phyloP scores from a whole-genome alignment of 2,113 vertebrate species.

The Eulacestoma nigropectus region DNA sequence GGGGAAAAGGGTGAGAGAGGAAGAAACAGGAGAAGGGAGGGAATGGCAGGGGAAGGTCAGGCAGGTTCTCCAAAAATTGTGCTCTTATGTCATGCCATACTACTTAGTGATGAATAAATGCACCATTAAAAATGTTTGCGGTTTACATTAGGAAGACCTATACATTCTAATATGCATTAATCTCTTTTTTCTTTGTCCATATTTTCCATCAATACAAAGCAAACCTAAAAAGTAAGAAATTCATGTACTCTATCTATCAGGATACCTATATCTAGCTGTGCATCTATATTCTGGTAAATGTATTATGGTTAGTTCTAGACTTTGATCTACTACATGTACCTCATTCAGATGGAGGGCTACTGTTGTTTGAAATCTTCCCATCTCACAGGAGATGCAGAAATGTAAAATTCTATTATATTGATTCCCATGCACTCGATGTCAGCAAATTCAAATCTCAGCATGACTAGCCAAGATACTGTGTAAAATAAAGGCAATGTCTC shows the following conservation, averaged over 20 bases:
- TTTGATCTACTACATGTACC: not conserved
- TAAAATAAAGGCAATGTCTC: not conserved
- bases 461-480: not conserved
- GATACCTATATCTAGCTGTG: not conserved
- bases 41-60: not conserved
- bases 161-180: not conserved
- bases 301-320: not conserved
- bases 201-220: not conserved
- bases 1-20: not conserved
- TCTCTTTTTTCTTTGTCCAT: not conserved
- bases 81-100: not conserved
- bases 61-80: not conserved
- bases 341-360: not conserved
- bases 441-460: slow-evolving; percentile 29
- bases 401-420: not conserved
- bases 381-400: not conserved
- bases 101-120: not conserved
- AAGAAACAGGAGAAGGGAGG: not conserved
- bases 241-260: not conserved
- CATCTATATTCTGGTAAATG: not conserved
- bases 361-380: not conserved
- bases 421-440: not conserved
- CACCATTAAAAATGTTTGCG: not conserved
- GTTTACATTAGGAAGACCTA: not conserved
- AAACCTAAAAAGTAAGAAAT: not conserved